These are phyloP conservation scores for Unio delphinus DNA, from an alignment of 2,888 invertebrate species.

Conservation along the genomic window DNA sequence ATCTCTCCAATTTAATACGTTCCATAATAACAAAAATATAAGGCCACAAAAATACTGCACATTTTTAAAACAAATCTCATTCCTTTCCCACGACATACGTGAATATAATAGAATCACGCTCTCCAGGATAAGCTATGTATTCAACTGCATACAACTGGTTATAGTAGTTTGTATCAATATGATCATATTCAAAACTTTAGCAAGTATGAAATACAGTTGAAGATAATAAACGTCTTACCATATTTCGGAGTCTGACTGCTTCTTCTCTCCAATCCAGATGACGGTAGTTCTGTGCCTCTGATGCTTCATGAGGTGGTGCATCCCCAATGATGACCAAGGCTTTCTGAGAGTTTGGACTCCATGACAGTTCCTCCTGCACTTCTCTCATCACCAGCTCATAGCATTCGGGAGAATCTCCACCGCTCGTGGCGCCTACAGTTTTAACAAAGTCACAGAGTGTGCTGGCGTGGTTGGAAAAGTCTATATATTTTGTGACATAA, in stretches of 20 bases:
- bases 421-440: constrained; percentile 21
- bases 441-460: constrained; percentile 21
- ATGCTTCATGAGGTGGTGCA: constrained; percentile 26
- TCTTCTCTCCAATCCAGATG: constrained; percentile 49
- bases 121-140: too few relatives aligned
- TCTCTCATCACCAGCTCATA: constrained; percentile 58
- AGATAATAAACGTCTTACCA: constrained; percentile 14
- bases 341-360: constrained; percentile 45
- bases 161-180: too few relatives aligned
- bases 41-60: too few relatives aligned
- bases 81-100: too few relatives aligned
- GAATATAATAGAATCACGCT: too few relatives aligned
- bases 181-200: too few relatives aligned
- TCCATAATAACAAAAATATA: too few relatives aligned
- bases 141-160: too few relatives aligned
- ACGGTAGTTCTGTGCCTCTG: constrained; percentile 24
- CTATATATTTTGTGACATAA: constrained; percentile 23
- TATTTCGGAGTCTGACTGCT: constrained; percentile 22
- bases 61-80: too few relatives aligned
- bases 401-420: constrained; percentile 52
- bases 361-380: constrained; percentile 43
- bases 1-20: too few relatives aligned
- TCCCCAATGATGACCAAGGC: constrained; percentile 57
- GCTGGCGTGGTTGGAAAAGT: constrained; percentile 19
- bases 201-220: too few relatives aligned